Conservation (phyloP, 2,113 vertebrate species). For the Solenodon paradoxus region DNA sequence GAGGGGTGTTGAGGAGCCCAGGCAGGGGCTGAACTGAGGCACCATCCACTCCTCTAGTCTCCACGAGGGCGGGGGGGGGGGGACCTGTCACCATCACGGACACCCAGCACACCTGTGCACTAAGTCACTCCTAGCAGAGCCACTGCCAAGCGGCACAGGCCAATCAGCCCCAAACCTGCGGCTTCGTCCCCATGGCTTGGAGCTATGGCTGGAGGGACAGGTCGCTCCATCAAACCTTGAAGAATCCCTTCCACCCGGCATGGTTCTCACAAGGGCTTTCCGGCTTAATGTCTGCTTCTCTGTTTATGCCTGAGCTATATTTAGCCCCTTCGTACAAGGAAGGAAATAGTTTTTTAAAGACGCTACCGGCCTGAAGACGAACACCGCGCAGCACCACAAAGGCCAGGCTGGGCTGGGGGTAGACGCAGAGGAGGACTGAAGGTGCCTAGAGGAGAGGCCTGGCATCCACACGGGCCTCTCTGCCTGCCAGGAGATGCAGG, state of each 20-base stretch:
- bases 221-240: not conserved
- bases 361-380: not conserved
- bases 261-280: constrained; percentile 38
- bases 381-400: not conserved
- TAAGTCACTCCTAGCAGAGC: not conserved
- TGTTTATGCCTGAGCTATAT: constrained; percentile 67
- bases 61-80: not conserved
- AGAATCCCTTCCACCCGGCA: not conserved
- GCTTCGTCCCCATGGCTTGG: fast-evolving
- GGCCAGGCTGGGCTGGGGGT: not conserved
- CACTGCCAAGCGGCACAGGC: not conserved
- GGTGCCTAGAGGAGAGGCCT: constrained; percentile 50
- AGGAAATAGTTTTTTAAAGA: constrained; percentile 70
- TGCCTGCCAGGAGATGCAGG: constrained; percentile 84
- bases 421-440: not conserved
- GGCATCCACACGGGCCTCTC: constrained; percentile 69
- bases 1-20: not conserved
- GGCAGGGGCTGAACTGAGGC: not conserved
- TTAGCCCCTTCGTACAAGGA: constrained; percentile 58
- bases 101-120: not conserved
- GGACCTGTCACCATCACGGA: not conserved
- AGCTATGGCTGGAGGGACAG: not conserved
- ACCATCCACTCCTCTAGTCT: not conserved
- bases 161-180: not conserved
- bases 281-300: constrained; percentile 54